Conservation (phyloP, 2,888 invertebrate species). For the Pyrocoelia pectoralis region DNA sequence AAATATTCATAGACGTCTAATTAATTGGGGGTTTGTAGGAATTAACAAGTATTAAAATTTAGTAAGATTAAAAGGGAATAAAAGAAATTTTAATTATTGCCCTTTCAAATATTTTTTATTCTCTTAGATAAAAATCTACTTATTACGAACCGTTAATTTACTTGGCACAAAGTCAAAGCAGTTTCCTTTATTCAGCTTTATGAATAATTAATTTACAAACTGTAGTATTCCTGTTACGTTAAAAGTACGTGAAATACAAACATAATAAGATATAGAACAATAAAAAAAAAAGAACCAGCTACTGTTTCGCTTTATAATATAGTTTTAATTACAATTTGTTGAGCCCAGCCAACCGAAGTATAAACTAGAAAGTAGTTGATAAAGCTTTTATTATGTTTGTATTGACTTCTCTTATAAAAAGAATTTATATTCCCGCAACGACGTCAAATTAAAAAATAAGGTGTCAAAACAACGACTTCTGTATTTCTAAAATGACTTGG, state of each 20-base stretch:
- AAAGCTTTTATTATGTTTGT: no score
- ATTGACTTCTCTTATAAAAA: no score
- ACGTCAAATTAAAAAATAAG: background rate
- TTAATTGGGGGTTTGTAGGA: background rate
- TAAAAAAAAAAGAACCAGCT: background rate
- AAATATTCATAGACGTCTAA: no score
- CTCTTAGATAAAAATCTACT: slow-evolving; percentile 8
- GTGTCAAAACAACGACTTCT: background rate
- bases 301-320: background rate
- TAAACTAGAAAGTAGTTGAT: no score
- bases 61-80: background rate
- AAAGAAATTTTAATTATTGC: background rate
- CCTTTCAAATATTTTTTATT: background rate
- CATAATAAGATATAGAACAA: slow-evolving; percentile 3
- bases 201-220: slow-evolving; percentile 12
- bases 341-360: no score
- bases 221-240: slow-evolving; percentile 9
- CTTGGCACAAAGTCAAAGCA: slow-evolving; percentile 8
- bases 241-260: slow-evolving; percentile 8
- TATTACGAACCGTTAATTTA: slow-evolving; percentile 12
- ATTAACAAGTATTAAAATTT: background rate
- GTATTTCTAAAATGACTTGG: background rate
- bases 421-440: no score
- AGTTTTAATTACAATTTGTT: background rate
- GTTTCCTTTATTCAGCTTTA: slow-evolving; percentile 1